Evolutionary conservation across 2,113 vertebrate genomes (phyloP).

Genomic region (Cariama cristata): DNA sequence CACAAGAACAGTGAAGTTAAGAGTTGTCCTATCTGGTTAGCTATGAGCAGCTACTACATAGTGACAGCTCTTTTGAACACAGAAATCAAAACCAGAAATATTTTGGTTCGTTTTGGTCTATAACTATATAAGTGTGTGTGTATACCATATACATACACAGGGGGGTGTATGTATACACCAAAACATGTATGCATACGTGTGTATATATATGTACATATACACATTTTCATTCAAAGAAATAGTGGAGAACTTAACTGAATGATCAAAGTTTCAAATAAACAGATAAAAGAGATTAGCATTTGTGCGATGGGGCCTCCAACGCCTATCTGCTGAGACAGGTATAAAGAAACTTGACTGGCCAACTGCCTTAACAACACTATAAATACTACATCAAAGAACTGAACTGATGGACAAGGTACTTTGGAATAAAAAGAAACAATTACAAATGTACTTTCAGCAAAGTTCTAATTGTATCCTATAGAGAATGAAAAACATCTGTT

Average conservation of each 20-base stretch:
- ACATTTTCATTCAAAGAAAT: background rate
- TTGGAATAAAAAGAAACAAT: background rate
- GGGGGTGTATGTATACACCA: rapidly evolving
- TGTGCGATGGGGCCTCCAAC: conserved; percentile 18
- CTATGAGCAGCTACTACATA: background rate
- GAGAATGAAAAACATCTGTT: background rate
- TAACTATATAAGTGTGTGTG: rapidly evolving
- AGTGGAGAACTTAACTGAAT: background rate
- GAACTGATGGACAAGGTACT: background rate
- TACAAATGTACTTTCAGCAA: background rate
- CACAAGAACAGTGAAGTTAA: background rate
- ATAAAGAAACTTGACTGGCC: background rate
- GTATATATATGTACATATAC: background rate
- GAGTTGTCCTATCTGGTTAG: background rate
- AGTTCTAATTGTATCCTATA: background rate
- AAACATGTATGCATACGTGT: background rate
- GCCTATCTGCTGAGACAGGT: conserved; percentile 28
- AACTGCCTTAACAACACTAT: background rate
- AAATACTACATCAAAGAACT: background rate
- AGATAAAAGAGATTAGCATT: background rate
- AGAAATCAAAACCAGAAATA: background rate
- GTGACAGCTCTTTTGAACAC: background rate
- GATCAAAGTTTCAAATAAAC: background rate
- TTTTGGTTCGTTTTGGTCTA: background rate
- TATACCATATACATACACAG: no score